Conservation (phyloP, 2,888 invertebrate species). For the Hipparchia semele region DNA sequence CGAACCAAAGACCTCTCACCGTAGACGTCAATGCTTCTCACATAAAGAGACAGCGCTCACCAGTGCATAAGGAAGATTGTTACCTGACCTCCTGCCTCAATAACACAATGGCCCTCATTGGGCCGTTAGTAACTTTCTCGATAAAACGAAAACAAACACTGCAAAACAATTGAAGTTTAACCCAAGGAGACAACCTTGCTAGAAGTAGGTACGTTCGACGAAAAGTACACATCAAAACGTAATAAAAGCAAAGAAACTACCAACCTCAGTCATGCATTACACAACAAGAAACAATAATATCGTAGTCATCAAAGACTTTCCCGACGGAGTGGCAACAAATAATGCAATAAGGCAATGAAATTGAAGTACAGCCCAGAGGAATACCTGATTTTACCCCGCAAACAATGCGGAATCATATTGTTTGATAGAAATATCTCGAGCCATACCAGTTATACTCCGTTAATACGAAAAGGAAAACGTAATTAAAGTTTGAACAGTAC, state of each 20-base stretch:
- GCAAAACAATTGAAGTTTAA: not conserved
- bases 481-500: not conserved
- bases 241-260: constrained; percentile 7
- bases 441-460: not conserved
- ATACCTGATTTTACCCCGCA: constrained; percentile 24
- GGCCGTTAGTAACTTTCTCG: too few species aligned
- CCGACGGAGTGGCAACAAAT: constrained; percentile 53
- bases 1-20: too few species aligned
- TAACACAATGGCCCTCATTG: too few species aligned
- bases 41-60: too few species aligned
- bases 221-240: constrained; percentile 3
- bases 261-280: constrained; percentile 17
- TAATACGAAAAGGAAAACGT: not conserved
- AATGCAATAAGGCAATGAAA: constrained; percentile 67
- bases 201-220: not conserved
- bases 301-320: constrained; percentile 36
- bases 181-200: not conserved
- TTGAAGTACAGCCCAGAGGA: constrained; percentile 52
- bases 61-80: too few species aligned
- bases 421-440: constrained; percentile 8
- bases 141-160: not conserved
- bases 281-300: constrained; percentile 17
- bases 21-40: too few species aligned
- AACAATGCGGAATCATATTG: constrained; percentile 14
- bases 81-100: too few species aligned